Evolutionary conservation across 2,888 invertebrate genomes (phyloP).

Genomic region (Andrena camellia): DNA sequence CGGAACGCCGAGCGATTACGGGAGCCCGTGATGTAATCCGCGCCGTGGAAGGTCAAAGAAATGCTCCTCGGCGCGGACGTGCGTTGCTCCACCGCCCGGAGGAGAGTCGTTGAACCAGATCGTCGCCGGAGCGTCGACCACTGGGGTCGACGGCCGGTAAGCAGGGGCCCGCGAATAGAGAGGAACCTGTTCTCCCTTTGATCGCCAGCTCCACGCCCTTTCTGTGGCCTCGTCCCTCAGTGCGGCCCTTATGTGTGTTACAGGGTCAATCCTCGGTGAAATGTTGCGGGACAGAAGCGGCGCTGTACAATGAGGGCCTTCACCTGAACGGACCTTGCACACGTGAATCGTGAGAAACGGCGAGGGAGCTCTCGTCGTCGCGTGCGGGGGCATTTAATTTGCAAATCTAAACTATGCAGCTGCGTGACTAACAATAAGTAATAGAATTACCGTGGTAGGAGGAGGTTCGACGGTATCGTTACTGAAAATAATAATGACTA

Average conservation of each 20-base stretch:
- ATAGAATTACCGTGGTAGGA: no score
- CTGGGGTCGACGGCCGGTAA: slow-evolving; percentile 62
- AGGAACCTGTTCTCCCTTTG: slow-evolving; percentile 66
- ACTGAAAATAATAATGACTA: no score
- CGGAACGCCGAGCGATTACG: slow-evolving; percentile 18
- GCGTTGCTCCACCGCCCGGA: slow-evolving; percentile 42
- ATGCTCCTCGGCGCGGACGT: slow-evolving; percentile 25
- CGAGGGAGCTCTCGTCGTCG: no score
- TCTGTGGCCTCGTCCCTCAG: slow-evolving; percentile 17
- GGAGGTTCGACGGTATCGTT: no score
- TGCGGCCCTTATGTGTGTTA: slow-evolving; percentile 48
- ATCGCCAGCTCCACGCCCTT: slow-evolving; percentile 59
- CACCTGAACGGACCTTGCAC: slow-evolving; percentile 11
- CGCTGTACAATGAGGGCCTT: slow-evolving; percentile 21
- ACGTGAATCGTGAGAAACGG: slow-evolving; percentile 2
- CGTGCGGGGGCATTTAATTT: no score
- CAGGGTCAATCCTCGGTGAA: slow-evolving; percentile 51
- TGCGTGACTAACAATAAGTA: no score
- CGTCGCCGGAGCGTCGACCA: slow-evolving; percentile 66
- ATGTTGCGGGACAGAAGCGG: slow-evolving; percentile 30
- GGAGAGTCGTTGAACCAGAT: slow-evolving; percentile 71
- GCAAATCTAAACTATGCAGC: no score
- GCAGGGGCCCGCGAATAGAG: slow-evolving; percentile 65
- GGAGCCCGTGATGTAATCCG: slow-evolving; percentile 35
- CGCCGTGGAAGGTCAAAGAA: slow-evolving; percentile 42